Evolutionary conservation across 1,140 invertebrate genomes (phyloP).

Genomic region (Agrilus planipennis): DNA sequence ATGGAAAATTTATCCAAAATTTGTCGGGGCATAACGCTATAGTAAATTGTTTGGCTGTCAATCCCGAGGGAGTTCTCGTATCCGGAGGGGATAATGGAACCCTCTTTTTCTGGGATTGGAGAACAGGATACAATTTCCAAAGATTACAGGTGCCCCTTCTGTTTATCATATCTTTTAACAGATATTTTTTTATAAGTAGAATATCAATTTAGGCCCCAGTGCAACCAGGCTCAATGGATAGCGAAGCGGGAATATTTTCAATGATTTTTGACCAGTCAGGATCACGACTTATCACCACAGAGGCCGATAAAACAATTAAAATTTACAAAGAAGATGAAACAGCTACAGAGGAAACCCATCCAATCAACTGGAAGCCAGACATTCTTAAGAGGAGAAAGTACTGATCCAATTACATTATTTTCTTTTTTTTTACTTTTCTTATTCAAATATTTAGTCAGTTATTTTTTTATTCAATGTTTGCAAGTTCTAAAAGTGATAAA

Average conservation of each 20-base stretch:
- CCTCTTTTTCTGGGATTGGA: conserved; percentile 97
- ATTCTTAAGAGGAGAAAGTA: conserved; percentile 81
- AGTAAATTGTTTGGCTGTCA: conserved; percentile 91
- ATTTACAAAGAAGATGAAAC: conserved; percentile 96
- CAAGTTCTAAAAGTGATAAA: no score
- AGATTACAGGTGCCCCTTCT: conserved; percentile 46
- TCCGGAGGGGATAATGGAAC: conserved; percentile 99
- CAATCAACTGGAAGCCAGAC: conserved; percentile 94
- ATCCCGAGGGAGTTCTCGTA: conserved; percentile 88
- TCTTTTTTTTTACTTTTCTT: neutral
- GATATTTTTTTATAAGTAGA: no score
- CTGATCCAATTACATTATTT: conserved; percentile 37
- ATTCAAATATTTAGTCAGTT: neutral
- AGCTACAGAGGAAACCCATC: conserved; percentile 92
- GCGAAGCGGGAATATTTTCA: conserved; percentile 94
- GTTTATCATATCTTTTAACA: no score
- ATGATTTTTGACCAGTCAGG: conserved; percentile 92
- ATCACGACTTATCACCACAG: conserved; percentile 85
- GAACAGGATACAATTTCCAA: conserved; percentile 97
- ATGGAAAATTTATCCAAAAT: conserved; percentile 97
- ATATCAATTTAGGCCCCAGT: conserved; percentile 60
- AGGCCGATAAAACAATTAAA: conserved; percentile 99
- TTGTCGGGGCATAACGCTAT: conserved; percentile 95
- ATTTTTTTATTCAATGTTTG: no score
- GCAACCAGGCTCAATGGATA: conserved; percentile 99